A percentile compares a stretch with the other conserved stretches of the same genome.
Evolutionary conservation across 2,113 vertebrate species (phyloP).

Genomic region (Lethenteron camtschaticum): DNA sequence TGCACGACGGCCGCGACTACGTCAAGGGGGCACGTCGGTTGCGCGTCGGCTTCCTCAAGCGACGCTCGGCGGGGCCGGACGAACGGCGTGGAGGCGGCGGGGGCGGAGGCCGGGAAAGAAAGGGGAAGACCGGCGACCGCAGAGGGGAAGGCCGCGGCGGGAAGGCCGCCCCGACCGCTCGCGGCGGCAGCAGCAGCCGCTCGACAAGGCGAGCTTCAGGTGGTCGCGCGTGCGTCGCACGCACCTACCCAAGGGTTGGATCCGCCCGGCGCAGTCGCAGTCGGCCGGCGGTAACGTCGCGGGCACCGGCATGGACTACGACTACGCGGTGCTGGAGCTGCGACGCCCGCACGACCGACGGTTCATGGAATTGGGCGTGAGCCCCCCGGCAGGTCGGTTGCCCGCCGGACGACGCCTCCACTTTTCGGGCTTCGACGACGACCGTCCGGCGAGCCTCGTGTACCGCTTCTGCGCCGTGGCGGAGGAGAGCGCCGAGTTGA

Average conservation of each 20-base stretch:
- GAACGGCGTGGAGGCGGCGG: conserved; percentile 15
- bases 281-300: conserved; percentile 52
- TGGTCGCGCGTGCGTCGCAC: conserved; percentile 33
- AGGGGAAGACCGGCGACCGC: background rate
- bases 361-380: conserved; percentile 26
- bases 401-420: conserved; percentile 36
- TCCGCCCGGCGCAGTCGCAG: conserved; percentile 19
- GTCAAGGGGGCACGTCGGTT: conserved; percentile 31
- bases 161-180: background rate
- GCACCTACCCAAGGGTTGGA: conserved; percentile 32
- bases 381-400: conserved; percentile 20
- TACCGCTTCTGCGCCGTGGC: conserved; percentile 74
- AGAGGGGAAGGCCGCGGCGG: background rate
- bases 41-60: conserved; percentile 27
- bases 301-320: conserved; percentile 32
- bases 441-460: conserved; percentile 55
- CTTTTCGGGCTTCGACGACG: conserved; percentile 39
- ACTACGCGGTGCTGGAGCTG: conserved; percentile 31
- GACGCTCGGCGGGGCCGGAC: conserved; percentile 16
- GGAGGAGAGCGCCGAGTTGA: conserved; percentile 66
- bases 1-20: conserved; percentile 33
- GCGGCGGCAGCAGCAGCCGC: too few relatives aligned
- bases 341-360: conserved; percentile 20
- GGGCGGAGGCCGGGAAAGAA: background rate
- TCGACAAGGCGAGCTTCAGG: conserved; percentile 22